These are phyloP conservation scores for Mus pahari DNA, from an alignment of 2,113 vertebrate species.

Conservation along the genomic window DNA sequence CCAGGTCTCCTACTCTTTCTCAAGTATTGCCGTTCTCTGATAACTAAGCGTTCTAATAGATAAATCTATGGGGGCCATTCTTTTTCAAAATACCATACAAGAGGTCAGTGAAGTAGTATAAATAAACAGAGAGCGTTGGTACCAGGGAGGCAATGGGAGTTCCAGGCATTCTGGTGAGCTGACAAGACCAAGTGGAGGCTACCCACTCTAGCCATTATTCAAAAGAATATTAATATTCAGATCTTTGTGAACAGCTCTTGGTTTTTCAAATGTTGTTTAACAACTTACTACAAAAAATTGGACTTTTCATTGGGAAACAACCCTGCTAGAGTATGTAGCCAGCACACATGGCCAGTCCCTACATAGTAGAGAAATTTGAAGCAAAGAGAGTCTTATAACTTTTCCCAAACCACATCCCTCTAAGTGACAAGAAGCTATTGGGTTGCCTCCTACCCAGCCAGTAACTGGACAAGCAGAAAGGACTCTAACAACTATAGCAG, in stretches of 20 bases:
- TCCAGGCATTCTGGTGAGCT: neutral
- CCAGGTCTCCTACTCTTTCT: neutral
- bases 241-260: neutral
- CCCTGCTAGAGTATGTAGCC: neutral
- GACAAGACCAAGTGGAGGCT: neutral
- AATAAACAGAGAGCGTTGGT: neutral
- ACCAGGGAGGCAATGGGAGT: neutral
- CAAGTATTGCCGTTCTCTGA: neutral
- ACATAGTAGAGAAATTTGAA: neutral
- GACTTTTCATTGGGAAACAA: neutral
- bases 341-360: neutral
- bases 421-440: neutral
- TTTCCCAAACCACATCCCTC: neutral
- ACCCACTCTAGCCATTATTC: neutral
- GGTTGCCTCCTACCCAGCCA: neutral
- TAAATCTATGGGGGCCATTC: neutral
- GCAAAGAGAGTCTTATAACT: neutral
- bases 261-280: slow-evolving; percentile 19
- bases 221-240: neutral
- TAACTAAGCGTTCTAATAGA: neutral
- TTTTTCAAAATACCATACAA: neutral
- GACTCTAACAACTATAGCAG: neutral
- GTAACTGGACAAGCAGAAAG: neutral
- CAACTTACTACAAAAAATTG: neutral
- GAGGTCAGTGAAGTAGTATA: neutral